Conservation (phyloP, 92 coral and sea anemone genomes). For the Montipora capitata region DNA sequence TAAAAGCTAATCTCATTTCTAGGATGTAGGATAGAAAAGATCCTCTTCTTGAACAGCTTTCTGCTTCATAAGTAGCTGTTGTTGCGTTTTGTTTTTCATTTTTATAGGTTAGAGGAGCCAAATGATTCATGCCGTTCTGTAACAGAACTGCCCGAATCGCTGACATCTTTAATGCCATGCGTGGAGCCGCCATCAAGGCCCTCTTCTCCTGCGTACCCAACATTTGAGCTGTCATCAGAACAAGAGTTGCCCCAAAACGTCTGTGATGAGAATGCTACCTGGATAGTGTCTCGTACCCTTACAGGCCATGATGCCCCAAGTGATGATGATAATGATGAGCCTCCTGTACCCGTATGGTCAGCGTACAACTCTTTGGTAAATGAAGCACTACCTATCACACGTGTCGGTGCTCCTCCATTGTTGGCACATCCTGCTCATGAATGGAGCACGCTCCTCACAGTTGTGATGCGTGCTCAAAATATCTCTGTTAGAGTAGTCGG, state of each 20-base stretch:
- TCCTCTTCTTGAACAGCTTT: background rate
- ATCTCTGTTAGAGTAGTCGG: too few species aligned
- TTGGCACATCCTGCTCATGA: too few species aligned
- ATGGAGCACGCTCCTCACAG: too few species aligned
- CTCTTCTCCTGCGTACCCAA: conserved; percentile 28
- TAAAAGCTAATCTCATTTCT: conserved; percentile 7
- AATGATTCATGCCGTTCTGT: background rate
- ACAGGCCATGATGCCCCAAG: too few species aligned
- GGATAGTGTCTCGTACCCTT: conserved; percentile 58
- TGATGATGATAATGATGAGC: conserved; percentile 11
- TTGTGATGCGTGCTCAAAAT: too few species aligned
- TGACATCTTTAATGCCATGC: conserved; percentile 42
- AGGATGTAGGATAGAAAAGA: background rate
- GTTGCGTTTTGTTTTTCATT: background rate
- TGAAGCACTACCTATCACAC: background rate
- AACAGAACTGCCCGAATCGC: background rate
- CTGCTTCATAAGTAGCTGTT: background rate
- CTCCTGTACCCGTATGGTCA: conserved; percentile 28
- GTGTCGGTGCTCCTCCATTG: background rate
- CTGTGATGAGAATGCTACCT: conserved; percentile 45
- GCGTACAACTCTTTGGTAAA: background rate
- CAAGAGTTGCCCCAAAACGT: conserved; percentile 53
- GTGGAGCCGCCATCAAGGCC: conserved; percentile 47
- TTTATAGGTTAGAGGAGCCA: background rate
- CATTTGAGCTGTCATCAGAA: conserved; percentile 41